Base-by-base conservation (phyloP, 2,888 invertebrate genomes). In the Drosophila pseudotakahashii region DNA sequence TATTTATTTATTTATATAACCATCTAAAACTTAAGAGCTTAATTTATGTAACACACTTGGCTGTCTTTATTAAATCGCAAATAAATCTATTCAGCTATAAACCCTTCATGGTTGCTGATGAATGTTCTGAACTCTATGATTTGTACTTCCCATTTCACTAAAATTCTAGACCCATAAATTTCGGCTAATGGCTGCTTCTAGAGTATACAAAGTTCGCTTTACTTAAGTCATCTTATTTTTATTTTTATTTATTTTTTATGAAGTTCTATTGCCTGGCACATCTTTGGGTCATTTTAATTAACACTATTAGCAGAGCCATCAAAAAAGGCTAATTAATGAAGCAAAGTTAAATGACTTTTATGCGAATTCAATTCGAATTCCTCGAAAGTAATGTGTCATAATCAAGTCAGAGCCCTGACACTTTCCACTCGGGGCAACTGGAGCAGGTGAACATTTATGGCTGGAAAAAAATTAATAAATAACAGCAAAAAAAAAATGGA, bases 281-380 rank as follows among this genome's bases (percentile, higher is more conserved):
- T 57, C 44, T 63, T 70, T 75, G 66, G 44, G 48, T 36, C 47
- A 62, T 44, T 68, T 76, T 69, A 70, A 80, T 83, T 78, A 71
- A 54, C 64, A 60, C 47, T 45, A 55, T 71, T 69, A 55, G 54
- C 45, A 16, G n/a, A n/a, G 53, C 44, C 52, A 75, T 75, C 64
- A 51, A 58, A 14, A 53, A 64, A 45, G 30, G 60, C 52, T 63
- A 64, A 70, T 69, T 64, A 81, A 81, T 77, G 63, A 72, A 64
- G 62, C 72, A 50, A 58, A 68, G 58, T 70, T 52, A 68, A 78
- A 57, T 76, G 59, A 62, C 58, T 37, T 19, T 48, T 36, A 36
- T 64, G 14, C 30, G 47, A 53, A 23, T 54, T 51, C 11, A 47
- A 11, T 41, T 50, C 39, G 58, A 30, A 26, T 47, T 39, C 42